Conservation (phyloP, 2,113 vertebrate species). For the Carassius gibelio region DNA sequence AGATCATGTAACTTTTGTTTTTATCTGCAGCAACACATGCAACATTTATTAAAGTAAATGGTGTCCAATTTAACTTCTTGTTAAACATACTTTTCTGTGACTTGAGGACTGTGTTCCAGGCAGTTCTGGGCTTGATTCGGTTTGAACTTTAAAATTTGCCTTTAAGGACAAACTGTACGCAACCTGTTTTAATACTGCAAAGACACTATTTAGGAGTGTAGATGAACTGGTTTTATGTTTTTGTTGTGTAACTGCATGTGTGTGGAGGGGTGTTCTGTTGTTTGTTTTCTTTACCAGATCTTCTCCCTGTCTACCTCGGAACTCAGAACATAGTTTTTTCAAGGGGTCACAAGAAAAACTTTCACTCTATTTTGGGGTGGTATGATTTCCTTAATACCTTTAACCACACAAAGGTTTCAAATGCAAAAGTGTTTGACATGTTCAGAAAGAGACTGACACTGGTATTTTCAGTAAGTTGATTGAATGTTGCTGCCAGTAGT, state of each 20-base stretch:
- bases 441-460: background rate
- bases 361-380: background rate
- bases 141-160: background rate
- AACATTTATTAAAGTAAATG: background rate
- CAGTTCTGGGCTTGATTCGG: background rate
- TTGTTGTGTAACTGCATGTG: background rate
- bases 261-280: conserved; percentile 17
- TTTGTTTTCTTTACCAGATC: background rate
- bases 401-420: background rate
- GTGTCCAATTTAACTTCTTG: background rate
- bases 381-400: background rate
- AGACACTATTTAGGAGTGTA: background rate
- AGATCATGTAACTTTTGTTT: too few species aligned
- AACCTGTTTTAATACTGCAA: background rate
- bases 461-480: background rate
- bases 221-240: background rate
- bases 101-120: background rate
- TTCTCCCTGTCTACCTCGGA: conserved; percentile 1
- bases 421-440: background rate
- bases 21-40: background rate
- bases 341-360: conserved; percentile 10
- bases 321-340: background rate
- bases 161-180: too few species aligned
- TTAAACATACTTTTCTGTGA: background rate
- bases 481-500: background rate